phyloP scores from a whole-genome alignment of 2,113 vertebrate species.

The Petrocephalus microphthalmus region DNA sequence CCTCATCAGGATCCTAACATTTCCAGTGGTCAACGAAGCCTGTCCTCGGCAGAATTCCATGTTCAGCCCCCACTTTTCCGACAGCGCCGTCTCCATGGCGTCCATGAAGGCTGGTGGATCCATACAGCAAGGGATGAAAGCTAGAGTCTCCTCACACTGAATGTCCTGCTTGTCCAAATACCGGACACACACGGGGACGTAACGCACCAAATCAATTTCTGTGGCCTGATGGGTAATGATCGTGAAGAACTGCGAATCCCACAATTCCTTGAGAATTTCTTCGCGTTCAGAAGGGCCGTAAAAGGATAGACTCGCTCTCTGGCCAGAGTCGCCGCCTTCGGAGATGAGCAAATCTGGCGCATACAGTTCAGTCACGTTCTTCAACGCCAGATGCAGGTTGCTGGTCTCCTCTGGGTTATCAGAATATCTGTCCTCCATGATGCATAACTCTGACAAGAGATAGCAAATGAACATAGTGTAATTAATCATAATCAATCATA shows the following conservation, averaged over 20 bases:
- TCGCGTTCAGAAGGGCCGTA: slow-evolving; percentile 56
- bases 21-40: slow-evolving; percentile 51
- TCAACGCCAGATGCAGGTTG: slow-evolving; percentile 14
- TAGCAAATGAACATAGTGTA: not conserved
- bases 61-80: slow-evolving; percentile 67
- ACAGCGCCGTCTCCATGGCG: slow-evolving; percentile 49
- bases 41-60: slow-evolving; percentile 66
- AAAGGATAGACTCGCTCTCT: slow-evolving; percentile 47
- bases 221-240: slow-evolving; percentile 54
- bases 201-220: slow-evolving; percentile 50
- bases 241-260: slow-evolving; percentile 63
- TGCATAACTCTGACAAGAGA: slow-evolving; percentile 22
- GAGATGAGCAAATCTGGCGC: slow-evolving; percentile 15
- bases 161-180: slow-evolving; percentile 60
- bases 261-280: slow-evolving; percentile 59
- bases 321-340: not conserved
- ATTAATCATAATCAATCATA: not conserved
- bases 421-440: slow-evolving; percentile 6
- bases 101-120: slow-evolving; percentile 49
- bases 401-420: not conserved
- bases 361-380: slow-evolving; percentile 18
- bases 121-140: slow-evolving; percentile 52
- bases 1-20: slow-evolving; percentile 54
- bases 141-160: slow-evolving; percentile 63
- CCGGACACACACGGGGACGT: slow-evolving; percentile 61